These are phyloP conservation scores for Phoxinus phoxinus DNA, from an alignment of 2,113 vertebrate species.

Conservation along the genomic window DNA sequence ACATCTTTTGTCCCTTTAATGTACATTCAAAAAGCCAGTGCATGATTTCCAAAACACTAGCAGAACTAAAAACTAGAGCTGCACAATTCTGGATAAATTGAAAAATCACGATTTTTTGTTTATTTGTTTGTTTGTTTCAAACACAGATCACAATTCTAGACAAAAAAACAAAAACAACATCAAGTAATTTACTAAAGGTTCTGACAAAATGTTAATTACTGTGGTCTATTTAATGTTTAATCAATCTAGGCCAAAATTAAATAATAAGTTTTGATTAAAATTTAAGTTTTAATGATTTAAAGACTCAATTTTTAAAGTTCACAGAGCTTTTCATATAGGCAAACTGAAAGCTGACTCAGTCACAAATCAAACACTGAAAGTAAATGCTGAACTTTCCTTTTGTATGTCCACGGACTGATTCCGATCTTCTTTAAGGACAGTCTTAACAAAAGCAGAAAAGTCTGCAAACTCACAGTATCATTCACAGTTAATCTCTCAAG, in stretches of 20 bases:
- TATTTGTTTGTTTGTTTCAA: too few relatives aligned
- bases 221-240: too few relatives aligned
- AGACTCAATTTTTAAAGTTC: slow-evolving; percentile 3
- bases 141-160: too few relatives aligned
- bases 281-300: too few relatives aligned
- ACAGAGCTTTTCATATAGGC: not conserved
- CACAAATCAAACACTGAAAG: not conserved
- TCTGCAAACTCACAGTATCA: not conserved
- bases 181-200: too few relatives aligned
- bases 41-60: not conserved
- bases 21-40: not conserved
- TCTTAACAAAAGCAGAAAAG: slow-evolving; percentile 8
- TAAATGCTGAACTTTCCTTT: not conserved
- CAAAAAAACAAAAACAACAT: too few relatives aligned
- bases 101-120: too few relatives aligned
- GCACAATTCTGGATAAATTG: too few relatives aligned
- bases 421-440: not conserved
- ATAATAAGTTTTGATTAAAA: too few relatives aligned
- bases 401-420: not conserved
- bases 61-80: not conserved
- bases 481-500: not conserved
- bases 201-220: too few relatives aligned
- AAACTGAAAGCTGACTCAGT: not conserved
- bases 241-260: too few relatives aligned
- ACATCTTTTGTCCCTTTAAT: too few relatives aligned